A percentile compares a stretch with the other conserved stretches of the same genome.
phyloP scores from a whole-genome alignment of 2,113 vertebrate genomes.

The Pteropus alecto region DNA sequence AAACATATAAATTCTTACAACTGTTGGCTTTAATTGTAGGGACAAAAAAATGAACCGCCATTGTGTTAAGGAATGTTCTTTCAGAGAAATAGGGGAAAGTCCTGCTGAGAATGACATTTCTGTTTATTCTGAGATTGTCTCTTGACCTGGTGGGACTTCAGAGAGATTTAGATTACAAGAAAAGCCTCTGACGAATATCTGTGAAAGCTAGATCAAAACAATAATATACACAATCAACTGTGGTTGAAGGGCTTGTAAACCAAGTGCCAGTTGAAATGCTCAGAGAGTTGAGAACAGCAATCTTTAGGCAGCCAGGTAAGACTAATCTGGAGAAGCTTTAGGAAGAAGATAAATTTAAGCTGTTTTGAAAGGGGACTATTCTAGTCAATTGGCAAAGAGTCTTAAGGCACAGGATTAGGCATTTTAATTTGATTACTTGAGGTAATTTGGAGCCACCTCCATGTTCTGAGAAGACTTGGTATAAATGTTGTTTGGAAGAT shows the following conservation, averaged over 20 bases:
- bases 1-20: neutral
- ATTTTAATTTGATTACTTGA: constrained; percentile 72
- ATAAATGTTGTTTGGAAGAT: constrained; percentile 14
- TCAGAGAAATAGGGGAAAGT: constrained; percentile 3
- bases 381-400: constrained; percentile 70
- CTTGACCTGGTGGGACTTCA: constrained; percentile 46
- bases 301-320: constrained; percentile 55
- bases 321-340: constrained; percentile 69
- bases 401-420: constrained; percentile 67
- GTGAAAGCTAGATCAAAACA: constrained; percentile 58
- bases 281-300: neutral
- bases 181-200: constrained; percentile 36
- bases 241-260: constrained; percentile 19
- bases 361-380: constrained; percentile 72
- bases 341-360: constrained; percentile 75
- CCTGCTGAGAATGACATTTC: constrained; percentile 40
- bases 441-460: constrained; percentile 59
- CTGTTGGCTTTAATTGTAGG: neutral
- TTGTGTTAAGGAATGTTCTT: constrained; percentile 31
- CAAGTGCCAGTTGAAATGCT: neutral
- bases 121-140: constrained; percentile 60
- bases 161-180: constrained; percentile 52
- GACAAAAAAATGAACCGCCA: neutral
- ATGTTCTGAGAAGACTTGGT: constrained; percentile 38
- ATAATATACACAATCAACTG: constrained; percentile 31